Evolutionary conservation across 1,140 invertebrate genomes (phyloP).

Genomic region (Drosophila jambulina): DNA sequence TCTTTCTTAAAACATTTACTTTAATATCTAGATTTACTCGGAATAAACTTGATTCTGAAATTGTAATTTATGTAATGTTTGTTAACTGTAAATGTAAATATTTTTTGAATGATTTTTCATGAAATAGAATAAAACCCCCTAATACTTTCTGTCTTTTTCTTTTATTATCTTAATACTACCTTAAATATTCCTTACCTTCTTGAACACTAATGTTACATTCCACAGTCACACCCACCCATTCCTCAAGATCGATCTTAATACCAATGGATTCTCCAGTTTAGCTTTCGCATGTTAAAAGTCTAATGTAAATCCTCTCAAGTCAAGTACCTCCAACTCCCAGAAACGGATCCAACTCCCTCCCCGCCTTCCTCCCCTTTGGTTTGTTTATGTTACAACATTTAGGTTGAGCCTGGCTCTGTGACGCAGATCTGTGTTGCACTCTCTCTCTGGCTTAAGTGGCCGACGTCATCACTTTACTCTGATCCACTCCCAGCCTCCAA

Average conservation of each 20-base stretch:
- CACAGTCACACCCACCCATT: background rate
- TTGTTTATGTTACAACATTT: conserved; percentile 69
- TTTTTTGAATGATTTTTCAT: background rate
- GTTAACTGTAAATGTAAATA: background rate
- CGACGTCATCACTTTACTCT: conserved; percentile 51
- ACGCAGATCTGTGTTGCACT: conserved; percentile 46
- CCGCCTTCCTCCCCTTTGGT: conserved; percentile 1
- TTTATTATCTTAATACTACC: background rate
- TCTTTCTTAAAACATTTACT: background rate
- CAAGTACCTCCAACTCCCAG: conserved; percentile 43
- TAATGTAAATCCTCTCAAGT: conserved; percentile 29
- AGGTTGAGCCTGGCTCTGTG: conserved; percentile 68
- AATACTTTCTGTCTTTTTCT: background rate
- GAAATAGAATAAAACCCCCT: no score
- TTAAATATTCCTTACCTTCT: background rate
- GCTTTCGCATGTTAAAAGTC: background rate
- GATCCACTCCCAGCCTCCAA: conserved; percentile 20
- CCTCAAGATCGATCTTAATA: conserved; percentile 4
- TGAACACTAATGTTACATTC: background rate
- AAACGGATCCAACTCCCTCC: background rate
- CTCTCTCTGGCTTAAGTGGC: conserved; percentile 60
- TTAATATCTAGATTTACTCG: no score
- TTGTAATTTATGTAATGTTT: background rate
- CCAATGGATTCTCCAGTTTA: conserved; percentile 1
- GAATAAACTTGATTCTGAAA: no score